Conservation (phyloP, 2,797 vertebrate species). For the Gila robusta region DNA sequence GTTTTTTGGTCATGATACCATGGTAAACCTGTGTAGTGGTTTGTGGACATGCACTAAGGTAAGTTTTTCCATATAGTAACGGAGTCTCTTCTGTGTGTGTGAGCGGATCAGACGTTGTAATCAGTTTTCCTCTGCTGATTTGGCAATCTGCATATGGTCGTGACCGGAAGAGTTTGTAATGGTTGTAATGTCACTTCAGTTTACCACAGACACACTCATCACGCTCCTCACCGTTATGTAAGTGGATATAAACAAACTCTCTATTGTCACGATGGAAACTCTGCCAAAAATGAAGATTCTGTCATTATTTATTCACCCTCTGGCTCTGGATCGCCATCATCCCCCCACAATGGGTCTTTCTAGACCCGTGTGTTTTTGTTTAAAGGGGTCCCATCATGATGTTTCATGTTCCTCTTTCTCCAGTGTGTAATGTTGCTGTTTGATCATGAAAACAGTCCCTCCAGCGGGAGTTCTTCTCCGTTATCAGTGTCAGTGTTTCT, state of each 20-base stretch:
- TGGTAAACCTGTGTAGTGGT: background rate
- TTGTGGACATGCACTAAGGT: background rate
- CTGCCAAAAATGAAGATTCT: background rate
- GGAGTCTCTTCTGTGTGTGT: background rate
- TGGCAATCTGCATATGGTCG: background rate
- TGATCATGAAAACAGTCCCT: no score
- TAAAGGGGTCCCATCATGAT: background rate
- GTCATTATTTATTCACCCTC: background rate
- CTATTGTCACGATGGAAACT: background rate
- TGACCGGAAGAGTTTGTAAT: constrained; percentile 1
- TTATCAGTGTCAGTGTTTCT: background rate
- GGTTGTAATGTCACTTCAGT: background rate
- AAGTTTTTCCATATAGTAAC: background rate
- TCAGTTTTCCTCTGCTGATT: background rate
- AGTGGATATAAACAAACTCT: background rate
- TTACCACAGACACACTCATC: constrained; percentile 16
- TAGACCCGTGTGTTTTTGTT: background rate
- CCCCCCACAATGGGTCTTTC: background rate
- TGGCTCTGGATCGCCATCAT: no score
- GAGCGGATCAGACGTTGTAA: background rate
- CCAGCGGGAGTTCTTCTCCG: background rate
- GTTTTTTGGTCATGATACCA: background rate
- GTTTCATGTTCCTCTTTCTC: background rate
- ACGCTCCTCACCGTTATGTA: background rate
- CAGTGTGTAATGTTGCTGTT: background rate